A percentile compares a stretch with the other conserved stretches of the same genome.
phyloP scores from a whole-genome alignment of 2,797 vertebrate genomes.

The Pseudomugil gertrudae region DNA sequence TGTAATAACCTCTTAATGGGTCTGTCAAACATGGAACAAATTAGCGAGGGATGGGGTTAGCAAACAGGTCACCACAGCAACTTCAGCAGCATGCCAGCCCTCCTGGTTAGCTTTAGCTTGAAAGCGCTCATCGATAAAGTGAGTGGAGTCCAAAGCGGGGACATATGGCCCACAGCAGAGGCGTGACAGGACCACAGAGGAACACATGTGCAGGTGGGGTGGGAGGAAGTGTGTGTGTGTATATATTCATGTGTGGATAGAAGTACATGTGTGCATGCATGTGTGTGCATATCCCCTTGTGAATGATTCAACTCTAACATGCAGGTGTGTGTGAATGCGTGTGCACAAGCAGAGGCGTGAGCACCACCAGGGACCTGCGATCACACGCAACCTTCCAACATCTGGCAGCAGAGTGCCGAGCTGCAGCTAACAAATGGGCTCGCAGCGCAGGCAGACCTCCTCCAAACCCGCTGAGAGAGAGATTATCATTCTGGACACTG shows the following conservation, averaged over 20 bases:
- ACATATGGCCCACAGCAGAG: constrained; percentile 46
- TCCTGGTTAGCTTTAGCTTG: constrained; percentile 39
- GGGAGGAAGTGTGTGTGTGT: constrained; percentile 42
- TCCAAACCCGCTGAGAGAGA: constrained; percentile 56
- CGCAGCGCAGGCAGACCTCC: constrained; percentile 45
- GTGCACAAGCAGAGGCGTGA: constrained; percentile 57
- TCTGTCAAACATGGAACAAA: constrained; percentile 74
- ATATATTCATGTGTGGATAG: constrained; percentile 22
- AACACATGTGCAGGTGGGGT: constrained; percentile 71
- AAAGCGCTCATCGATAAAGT: constrained; percentile 39
- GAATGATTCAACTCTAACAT: constrained; percentile 24
- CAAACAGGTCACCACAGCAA: constrained; percentile 46
- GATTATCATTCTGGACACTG: constrained; percentile 59
- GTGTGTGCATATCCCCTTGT: constrained; percentile 14
- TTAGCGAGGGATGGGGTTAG: constrained; percentile 61
- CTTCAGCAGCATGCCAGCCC: constrained; percentile 32
- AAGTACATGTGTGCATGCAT: constrained; percentile 14
- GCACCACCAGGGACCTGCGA: constrained; percentile 70
- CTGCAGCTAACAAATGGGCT: constrained; percentile 62
- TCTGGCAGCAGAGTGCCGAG: constrained; percentile 75
- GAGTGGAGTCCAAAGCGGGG: constrained; percentile 34
- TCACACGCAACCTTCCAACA: constrained; percentile 80
- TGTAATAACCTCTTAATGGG: constrained; percentile 65
- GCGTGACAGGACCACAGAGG: constrained; percentile 48
- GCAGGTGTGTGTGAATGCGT: constrained; percentile 41